Evolutionary conservation across 2,888 invertebrate species (phyloP), one percentile per base, ranked within the genome.

Genomic region (Mayetiola destructor): DNA sequence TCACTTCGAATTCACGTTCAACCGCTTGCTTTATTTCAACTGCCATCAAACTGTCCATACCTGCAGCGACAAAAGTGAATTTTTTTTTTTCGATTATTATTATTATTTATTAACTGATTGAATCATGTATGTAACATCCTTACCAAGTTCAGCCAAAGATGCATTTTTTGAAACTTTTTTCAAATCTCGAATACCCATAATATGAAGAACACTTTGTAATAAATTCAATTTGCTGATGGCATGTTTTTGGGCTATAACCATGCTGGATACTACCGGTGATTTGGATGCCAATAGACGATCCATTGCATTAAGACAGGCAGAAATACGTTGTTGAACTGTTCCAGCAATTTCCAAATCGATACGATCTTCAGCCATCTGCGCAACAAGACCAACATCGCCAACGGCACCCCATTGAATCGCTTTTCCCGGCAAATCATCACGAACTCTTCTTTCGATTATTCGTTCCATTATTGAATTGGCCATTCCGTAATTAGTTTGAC

Each of bases 11-110:
- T 68, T 92, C 89, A 64, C 91, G 76, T 69, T 94, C 93, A 1
- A 94, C 71, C 0, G 86, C 85, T 72, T 94, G 93, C 64, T 94
- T 94, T 63, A 97, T 91, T 73, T 97, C 95, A 0, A 94, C 90
- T 0, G 90, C 91, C 91, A 93, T 95, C 76, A 96, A 82, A 1
- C 95, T 95, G 73, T 97, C 95, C 83, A 97, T 88, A 35, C 96
- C 96, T 61, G 96, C 75, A 68, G 12, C n/a, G n/a, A n/a, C n/a
- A n/a, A n/a, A n/a, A n/a, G n/a, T n/a, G n/a, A n/a, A n/a, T n/a
- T n/a, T n/a, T n/a, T n/a, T n/a, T n/a, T n/a, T n/a, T n/a, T n/a
- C n/a, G n/a, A n/a, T n/a, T n/a, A n/a, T n/a, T n/a, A n/a, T n/a
- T n/a, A n/a, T n/a, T n/a, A n/a, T n/a, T n/a, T n/a, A n/a, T n/a